Base-by-base conservation (phyloP, 2,888 invertebrate species). In the Callyntrura sp. region DNA sequence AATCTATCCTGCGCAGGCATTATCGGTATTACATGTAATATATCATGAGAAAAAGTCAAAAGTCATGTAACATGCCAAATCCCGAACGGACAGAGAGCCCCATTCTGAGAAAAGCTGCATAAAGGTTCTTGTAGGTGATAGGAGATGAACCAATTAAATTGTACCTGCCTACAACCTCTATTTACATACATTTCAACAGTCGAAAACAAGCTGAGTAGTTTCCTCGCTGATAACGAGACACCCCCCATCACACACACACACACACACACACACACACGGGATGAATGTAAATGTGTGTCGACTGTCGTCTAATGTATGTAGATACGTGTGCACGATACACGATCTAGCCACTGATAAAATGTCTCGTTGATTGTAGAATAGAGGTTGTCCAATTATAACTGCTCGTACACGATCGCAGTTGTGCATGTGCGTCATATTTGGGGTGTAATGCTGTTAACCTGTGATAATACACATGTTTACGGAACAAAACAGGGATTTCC, bases 401-500 rank as follows among this genome's bases (percentile, higher is more conserved):
- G n/a, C n/a, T n/a, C n/a, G n/a, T n/a, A n/a, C n/a, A n/a, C n/a
- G n/a, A n/a, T n/a, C n/a, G n/a, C n/a, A n/a, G n/a, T n/a, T n/a
- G n/a, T n/a, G n/a, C n/a, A n/a, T n/a, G n/a, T n/a, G n/a, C n/a
- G n/a, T n/a, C n/a, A n/a, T n/a, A n/a, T n/a, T n/a, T n/a, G n/a
- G n/a, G n/a, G 20, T 85, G 76, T 78, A 55, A 35, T n/a, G n/a
- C n/a, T 78, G 51, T 11, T 43, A 48, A 48, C 20, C 55, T 23
- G 23, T 55, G 57, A 48, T 57, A 55, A 55, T 60, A 81, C 60
- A 60, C 43, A 60, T 82, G 65, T 65, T 43, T 73, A 84, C 20
- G 81, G 68, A 28, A 73, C n/a, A 82, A 73, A 88, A 88, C 88
- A 88, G 82, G 45, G 88, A 48, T 88, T 79, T 88, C 65, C 82